Percentiles rank a stretch among this genome's conserved stretches.
Conservation (phyloP, 1,140 invertebrate species). For the Euura saliciscinereae region DNA sequence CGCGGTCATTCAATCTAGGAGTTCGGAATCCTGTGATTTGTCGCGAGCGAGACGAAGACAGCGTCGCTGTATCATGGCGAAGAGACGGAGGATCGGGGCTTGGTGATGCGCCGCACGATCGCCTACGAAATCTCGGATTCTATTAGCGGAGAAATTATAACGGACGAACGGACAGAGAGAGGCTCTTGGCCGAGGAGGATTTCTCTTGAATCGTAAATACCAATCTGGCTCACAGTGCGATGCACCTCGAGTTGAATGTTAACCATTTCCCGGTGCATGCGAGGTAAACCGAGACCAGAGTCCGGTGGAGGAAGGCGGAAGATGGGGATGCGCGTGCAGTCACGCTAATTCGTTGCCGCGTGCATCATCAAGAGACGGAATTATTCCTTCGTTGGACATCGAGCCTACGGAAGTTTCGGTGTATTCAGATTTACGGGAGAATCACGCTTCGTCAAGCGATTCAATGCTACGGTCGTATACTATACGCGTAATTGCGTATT, state of each 20-base stretch:
- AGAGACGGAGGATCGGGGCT: slow-evolving; percentile 8
- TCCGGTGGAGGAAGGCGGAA: neutral
- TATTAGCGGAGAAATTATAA: slow-evolving; percentile 61
- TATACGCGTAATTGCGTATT: too few relatives aligned
- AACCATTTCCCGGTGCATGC: slow-evolving; percentile 51
- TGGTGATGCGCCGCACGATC: slow-evolving; percentile 51
- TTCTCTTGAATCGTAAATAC: slow-evolving; percentile 58
- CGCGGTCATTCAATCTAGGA: too few relatives aligned
- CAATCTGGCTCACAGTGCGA: slow-evolving; percentile 35
- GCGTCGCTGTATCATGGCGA: neutral
- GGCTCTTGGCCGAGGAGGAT: slow-evolving; percentile 45
- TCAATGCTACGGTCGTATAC: too few relatives aligned
- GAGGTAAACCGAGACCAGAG: neutral
- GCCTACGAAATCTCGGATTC: slow-evolving; percentile 57
- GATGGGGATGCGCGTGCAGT: neutral
- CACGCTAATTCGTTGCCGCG: too few relatives aligned
- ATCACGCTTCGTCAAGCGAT: too few relatives aligned
- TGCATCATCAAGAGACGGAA: too few relatives aligned
- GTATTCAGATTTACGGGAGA: too few relatives aligned
- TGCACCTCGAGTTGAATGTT: slow-evolving; percentile 43
- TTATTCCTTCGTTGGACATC: neutral
- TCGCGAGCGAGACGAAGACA: too few relatives aligned
- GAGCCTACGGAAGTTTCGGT: neutral
- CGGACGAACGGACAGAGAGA: slow-evolving; percentile 48
- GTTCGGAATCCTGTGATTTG: too few relatives aligned